Conservation (phyloP, 2,888 invertebrate genomes). For the Oeneis ivallda region DNA sequence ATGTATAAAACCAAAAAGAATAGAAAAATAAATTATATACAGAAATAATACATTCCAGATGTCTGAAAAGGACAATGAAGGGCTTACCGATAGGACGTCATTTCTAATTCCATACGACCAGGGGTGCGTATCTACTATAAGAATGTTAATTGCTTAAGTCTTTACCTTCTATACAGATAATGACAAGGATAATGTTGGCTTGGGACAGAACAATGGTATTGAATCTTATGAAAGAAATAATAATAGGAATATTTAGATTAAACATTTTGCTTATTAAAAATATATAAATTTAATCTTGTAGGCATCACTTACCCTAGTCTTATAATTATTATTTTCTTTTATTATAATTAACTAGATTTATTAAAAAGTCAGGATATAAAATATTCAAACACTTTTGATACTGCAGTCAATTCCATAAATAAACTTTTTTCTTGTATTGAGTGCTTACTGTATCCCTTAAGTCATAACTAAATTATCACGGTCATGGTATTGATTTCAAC, state of each 20-base stretch:
- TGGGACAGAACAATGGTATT: conserved; percentile 22
- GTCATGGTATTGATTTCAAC: neutral
- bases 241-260: neutral
- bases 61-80: conserved; percentile 34
- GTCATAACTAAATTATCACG: conserved; percentile 7
- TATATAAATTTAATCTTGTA: too few species aligned
- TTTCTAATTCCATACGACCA: conserved; percentile 29
- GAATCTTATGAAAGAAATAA: conserved; percentile 1
- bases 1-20: neutral
- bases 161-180: conserved; percentile 48
- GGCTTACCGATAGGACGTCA: conserved; percentile 34
- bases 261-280: too few species aligned
- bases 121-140: conserved; percentile 48
- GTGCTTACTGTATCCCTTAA: neutral
- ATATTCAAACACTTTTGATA: too few species aligned
- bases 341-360: neutral
- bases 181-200: conserved; percentile 25
- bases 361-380: too few species aligned
- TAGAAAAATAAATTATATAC: conserved; percentile 9
- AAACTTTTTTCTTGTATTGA: neutral
- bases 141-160: conserved; percentile 74
- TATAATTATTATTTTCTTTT: neutral
- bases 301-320: too few species aligned
- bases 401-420: too few species aligned
- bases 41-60: conserved; percentile 37